Base-by-base conservation (phyloP, 2,113 vertebrate species). In the Chunga burmeisteri region DNA sequence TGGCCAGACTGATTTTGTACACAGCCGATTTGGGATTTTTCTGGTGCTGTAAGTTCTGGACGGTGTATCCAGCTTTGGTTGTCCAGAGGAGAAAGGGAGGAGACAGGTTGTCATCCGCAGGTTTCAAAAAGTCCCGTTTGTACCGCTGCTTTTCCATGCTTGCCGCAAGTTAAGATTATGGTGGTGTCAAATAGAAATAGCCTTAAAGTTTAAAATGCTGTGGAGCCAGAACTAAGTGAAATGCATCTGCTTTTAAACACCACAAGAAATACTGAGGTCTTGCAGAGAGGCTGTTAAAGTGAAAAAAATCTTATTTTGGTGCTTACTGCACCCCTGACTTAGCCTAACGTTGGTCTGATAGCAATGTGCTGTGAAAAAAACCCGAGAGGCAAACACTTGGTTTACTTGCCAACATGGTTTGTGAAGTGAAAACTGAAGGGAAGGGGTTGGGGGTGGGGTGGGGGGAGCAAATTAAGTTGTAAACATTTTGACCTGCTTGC, bases 401-500 rank as follows among this genome's bases (percentile, higher is more conserved):
- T 96, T 89, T 97, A 83, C 70, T 89, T 46, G 83, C 92, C 78
- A 77, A 74, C 56, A 44, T 73, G 82, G 72, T 96, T 86, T 85
- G 88, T 93, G 74, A 94, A 94, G 85, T 89, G 93, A 95, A 95
- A 94, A 77, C 34, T 71, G 86, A 95, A 94, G 56, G 72, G 81
- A 47, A 40, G 25, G n/a, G 71, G 63, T 11, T 6, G 16, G 34
- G 78, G 85, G 63, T 16, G 2, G 50, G 66, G 52, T 22, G 10
- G 15, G 44, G 36, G 62, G 19, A 6, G 44, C 26, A 27, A 90
- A 79, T 81, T 66, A 95, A 96, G 96, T 91, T 98, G 97, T 98
- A 97, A 93, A 98, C 95, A 97, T 93, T 98, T 97, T 96, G 96
- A 97, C 85, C 81, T 96, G 97, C 85, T 97, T 98, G 98, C 98